Evolutionary conservation across 2,113 vertebrate species (phyloP), one percentile per base, ranked within the genome.

Genomic region (Panthera leo): DNA sequence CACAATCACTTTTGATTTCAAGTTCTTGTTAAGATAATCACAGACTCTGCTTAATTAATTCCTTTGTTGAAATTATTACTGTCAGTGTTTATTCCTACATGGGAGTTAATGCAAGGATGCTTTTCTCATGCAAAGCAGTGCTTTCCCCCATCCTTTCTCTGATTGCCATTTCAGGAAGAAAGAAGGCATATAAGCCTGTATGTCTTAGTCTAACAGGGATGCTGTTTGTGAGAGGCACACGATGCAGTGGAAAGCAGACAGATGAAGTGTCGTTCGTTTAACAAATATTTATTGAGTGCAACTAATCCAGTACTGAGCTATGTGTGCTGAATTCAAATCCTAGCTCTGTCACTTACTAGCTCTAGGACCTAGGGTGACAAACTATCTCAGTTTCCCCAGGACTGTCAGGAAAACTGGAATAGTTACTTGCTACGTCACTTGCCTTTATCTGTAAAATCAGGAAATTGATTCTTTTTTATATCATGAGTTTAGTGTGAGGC

Each of bases 11-110:
- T 97, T 76, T 88, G 85, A 97, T 94, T 97, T 97, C 80, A 82
- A 82, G 80, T 86, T 96, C 94, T 96, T 94, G 86, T 84, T 95
- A 94, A 86, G 68, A 80, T 95, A 98, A 97, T 97, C 96, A 96
- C 71, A 92, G 84, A 89, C 92, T 96, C 95, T 61, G 48, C 73
- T 83, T 96, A 92, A 95, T 96, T 87, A 96, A 95, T 82, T 61
- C 75, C 39, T 97, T 94, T 97, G 93, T 98, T 82, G 90, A 97
- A 73, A 94, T 91, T 94, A 93, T 85, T 94, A 42, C 53, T 58
- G 6, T 65, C 18, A 4, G 48, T 76, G 73, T 95, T 96, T 95
- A 85, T 89, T 95, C 61, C 67, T 92, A 85, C 67, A 9, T 31
- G 80, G 45, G n/a, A 61, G 63, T 94, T 95, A 85, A 73, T 67